These are phyloP conservation scores for Gallinago stenura DNA, from an alignment of 2,797 vertebrate species.

Conservation along the genomic window DNA sequence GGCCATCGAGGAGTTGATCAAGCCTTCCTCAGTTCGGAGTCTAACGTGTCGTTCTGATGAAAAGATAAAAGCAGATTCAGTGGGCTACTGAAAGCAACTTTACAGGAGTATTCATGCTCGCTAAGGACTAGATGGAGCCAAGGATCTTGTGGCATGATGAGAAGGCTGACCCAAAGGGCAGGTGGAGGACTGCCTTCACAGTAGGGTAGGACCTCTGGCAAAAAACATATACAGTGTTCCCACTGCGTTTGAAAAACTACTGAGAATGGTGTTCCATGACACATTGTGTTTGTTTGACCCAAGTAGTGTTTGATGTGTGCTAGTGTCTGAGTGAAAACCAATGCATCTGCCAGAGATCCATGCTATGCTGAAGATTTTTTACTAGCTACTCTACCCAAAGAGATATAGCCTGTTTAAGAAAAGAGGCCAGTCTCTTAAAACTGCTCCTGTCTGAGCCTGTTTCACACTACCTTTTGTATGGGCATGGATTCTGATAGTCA, in stretches of 20 bases:
- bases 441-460: not conserved
- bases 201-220: not conserved
- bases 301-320: not conserved
- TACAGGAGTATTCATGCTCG: not conserved
- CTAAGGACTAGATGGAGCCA: not conserved
- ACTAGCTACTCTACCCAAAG: not conserved
- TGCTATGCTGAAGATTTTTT: not conserved
- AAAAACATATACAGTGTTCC: not conserved
- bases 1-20: conserved; percentile 31
- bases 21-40: not conserved
- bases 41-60: not conserved
- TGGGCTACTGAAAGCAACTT: not conserved
- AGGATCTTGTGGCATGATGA: not conserved
- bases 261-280: not conserved
- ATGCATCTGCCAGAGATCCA: not conserved
- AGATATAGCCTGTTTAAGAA: not conserved
- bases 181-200: not conserved
- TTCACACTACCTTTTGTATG: not conserved
- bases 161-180: not conserved
- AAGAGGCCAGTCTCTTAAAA: not conserved
- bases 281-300: not conserved
- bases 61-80: conserved; percentile 24
- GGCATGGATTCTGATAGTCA: not conserved
- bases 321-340: not conserved
- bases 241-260: not conserved